A percentile compares a stretch with the other conserved stretches of the same genome.
These are phyloP conservation scores for Bungarus multicinctus DNA, from an alignment of 2,113 vertebrate genomes.

Conservation along the genomic window DNA sequence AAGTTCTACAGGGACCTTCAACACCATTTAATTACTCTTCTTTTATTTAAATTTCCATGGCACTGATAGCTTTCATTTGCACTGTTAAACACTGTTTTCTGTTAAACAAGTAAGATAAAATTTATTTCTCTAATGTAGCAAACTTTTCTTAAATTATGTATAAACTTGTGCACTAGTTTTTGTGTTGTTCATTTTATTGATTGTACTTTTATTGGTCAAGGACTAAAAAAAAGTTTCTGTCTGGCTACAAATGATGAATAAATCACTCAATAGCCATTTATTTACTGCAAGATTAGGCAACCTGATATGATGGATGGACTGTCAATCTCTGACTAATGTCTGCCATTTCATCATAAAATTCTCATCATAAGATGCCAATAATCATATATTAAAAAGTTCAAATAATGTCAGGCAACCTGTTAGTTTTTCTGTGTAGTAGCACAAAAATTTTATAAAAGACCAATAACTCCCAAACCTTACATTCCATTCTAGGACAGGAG, in stretches of 20 bases:
- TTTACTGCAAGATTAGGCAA: slow-evolving; percentile 90
- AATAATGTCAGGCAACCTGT: slow-evolving; percentile 52
- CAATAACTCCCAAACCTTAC: neutral
- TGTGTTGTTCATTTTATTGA: neutral
- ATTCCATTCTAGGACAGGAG: slow-evolving; percentile 7
- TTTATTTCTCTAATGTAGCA: neutral
- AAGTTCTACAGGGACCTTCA: neutral
- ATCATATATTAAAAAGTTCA: slow-evolving; percentile 52
- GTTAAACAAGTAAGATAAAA: neutral
- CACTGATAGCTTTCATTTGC: neutral
- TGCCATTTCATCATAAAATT: slow-evolving; percentile 76
- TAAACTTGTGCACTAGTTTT: neutral
- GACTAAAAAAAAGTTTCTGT: neutral
- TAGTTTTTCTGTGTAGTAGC: slow-evolving; percentile 7
- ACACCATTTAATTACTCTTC: neutral
- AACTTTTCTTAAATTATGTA: neutral
- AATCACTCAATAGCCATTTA: slow-evolving; percentile 62
- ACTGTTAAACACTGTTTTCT: neutral
- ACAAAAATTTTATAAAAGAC: slow-evolving; percentile 40
- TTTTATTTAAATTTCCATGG: neutral
- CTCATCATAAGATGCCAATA: slow-evolving; percentile 63
- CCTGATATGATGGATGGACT: slow-evolving; percentile 84
- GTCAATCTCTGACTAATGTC: slow-evolving; percentile 80
- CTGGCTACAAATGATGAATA: neutral
- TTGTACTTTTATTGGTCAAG: neutral